A percentile compares a stretch with the other conserved stretches of the same genome.
phyloP scores from a whole-genome alignment of 2,888 invertebrate species.

The Brachyptera risi region DNA sequence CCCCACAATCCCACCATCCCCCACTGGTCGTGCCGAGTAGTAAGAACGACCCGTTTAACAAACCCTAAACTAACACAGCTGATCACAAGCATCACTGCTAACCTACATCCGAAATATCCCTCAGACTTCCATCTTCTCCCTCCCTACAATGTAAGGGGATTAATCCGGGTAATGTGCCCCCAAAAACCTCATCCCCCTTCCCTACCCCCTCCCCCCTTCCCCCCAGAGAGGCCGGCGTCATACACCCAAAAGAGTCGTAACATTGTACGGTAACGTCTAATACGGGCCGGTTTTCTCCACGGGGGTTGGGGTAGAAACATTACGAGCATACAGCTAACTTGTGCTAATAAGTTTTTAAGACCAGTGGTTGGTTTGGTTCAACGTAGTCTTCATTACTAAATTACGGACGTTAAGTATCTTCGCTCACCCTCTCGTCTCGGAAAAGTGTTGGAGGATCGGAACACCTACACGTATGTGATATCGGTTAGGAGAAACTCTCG shows the following conservation, averaged over 20 bases:
- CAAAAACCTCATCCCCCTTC: neutral
- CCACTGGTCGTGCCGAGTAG: neutral
- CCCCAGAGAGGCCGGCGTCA: no score
- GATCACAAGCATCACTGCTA: slow-evolving; percentile 7
- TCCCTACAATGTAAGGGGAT: neutral
- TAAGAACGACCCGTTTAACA: neutral
- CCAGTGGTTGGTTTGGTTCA: slow-evolving; percentile 15
- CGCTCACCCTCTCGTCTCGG: no score
- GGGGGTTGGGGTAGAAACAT: neutral
- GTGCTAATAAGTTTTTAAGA: slow-evolving; percentile 31
- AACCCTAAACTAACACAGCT: no score
- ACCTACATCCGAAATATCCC: neutral
- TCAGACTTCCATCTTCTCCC: neutral
- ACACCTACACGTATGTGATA: no score
- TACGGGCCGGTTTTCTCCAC: neutral
- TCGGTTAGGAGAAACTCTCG: no score
- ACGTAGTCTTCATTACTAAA: slow-evolving; percentile 28
- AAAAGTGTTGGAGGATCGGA: no score
- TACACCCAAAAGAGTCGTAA: no score
- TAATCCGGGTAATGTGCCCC: slow-evolving; percentile 15
- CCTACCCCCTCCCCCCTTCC: no score
- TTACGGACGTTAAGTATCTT: slow-evolving; percentile 23
- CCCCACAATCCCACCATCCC: neutral
- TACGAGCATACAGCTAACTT: slow-evolving; percentile 3
- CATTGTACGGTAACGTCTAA: slow-evolving; percentile 2